phyloP scores from a whole-genome alignment of 2,113 vertebrate species.

The Gambusia affinis region DNA sequence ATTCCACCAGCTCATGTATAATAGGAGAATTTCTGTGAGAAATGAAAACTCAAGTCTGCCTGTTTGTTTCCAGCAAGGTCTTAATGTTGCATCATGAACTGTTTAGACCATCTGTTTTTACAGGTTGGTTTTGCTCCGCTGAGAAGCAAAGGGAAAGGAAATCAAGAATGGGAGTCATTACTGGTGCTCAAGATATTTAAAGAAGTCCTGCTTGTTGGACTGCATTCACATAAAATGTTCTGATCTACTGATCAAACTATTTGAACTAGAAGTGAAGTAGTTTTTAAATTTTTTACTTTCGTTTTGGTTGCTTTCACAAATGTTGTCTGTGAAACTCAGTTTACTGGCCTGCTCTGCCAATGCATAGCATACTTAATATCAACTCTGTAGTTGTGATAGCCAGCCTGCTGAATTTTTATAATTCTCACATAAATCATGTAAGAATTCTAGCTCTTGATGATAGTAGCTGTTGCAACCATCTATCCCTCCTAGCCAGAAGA shows the following conservation, averaged over 20 bases:
- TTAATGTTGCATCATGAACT: slow-evolving; percentile 36
- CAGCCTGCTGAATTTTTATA: slow-evolving; percentile 37
- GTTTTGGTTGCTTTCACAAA: slow-evolving; percentile 55
- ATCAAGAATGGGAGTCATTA: slow-evolving; percentile 15
- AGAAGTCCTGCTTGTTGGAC: slow-evolving; percentile 26
- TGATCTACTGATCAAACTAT: slow-evolving; percentile 32
- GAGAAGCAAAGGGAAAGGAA: slow-evolving; percentile 8
- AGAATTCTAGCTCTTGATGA: no score
- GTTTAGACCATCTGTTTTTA: slow-evolving; percentile 51
- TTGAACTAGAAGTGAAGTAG: slow-evolving; percentile 51
- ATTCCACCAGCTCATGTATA: slow-evolving; percentile 25
- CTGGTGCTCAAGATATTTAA: slow-evolving; percentile 38
- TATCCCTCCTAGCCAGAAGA: slow-evolving; percentile 48
- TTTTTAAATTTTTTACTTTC: slow-evolving; percentile 55
- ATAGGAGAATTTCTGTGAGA: slow-evolving; percentile 32
- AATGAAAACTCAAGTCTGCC: slow-evolving; percentile 38
- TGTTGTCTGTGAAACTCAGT: slow-evolving; percentile 13
- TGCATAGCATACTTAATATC: background rate
- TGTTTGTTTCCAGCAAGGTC: slow-evolving; percentile 52
- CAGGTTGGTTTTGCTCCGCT: slow-evolving; percentile 49
- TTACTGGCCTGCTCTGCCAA: background rate
- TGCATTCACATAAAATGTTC: slow-evolving; percentile 11
- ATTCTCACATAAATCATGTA: slow-evolving; percentile 35
- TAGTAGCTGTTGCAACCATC: slow-evolving; percentile 53
- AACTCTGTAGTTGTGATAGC: background rate